Evolutionary conservation across 2,888 invertebrate genomes (phyloP).

Genomic region (Odontomyia ornata): DNA sequence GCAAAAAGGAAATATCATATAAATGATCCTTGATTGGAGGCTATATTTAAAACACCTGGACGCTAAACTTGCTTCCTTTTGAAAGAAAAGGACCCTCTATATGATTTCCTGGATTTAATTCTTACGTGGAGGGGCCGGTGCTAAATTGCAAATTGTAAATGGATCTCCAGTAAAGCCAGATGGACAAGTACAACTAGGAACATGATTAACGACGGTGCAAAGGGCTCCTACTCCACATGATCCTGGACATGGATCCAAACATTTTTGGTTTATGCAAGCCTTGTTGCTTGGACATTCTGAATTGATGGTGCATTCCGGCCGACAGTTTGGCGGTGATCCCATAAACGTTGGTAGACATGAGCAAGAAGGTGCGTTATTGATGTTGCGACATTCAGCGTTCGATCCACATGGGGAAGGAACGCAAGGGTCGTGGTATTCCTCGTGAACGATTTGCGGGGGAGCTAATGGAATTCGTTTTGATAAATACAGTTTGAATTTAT

Average conservation of each 20-base stretch:
- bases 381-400: conserved; percentile 69
- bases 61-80: too few relatives aligned
- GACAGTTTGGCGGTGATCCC: conserved; percentile 74
- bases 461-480: conserved; percentile 27
- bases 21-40: neutral
- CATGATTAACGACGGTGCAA: conserved; percentile 71
- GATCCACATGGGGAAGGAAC: conserved; percentile 74
- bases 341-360: conserved; percentile 70
- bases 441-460: conserved; percentile 52
- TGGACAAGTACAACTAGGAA: conserved; percentile 71
- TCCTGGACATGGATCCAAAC: conserved; percentile 75
- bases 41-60: neutral
- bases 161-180: conserved; percentile 71
- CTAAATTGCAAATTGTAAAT: conserved; percentile 61
- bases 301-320: conserved; percentile 73
- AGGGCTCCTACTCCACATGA: conserved; percentile 71
- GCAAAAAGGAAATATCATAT: neutral
- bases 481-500: neutral
- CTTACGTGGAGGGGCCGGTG: conserved; percentile 42
- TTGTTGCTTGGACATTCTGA: conserved; percentile 73
- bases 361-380: conserved; percentile 69
- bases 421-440: conserved; percentile 68
- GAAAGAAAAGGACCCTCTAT: neutral
- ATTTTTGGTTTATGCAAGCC: conserved; percentile 73
- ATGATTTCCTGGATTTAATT: neutral